Evolutionary conservation across 1,140 invertebrate genomes (phyloP).

Genomic region (Cephus cinctus): DNA sequence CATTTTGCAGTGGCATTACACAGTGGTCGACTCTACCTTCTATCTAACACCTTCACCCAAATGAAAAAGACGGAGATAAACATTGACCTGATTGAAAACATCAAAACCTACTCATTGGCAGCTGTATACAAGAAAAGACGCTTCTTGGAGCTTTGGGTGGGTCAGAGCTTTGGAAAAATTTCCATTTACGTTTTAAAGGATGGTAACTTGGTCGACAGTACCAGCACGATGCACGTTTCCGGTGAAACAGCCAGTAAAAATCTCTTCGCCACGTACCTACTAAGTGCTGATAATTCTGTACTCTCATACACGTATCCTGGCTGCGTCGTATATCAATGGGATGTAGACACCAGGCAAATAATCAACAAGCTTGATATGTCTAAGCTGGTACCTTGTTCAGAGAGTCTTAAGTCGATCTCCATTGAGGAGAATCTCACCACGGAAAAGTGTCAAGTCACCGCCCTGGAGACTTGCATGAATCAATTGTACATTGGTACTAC

Average conservation of each 20-base stretch:
- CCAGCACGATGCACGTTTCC: constrained; percentile 31
- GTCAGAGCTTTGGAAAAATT: constrained; percentile 72
- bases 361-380: constrained; percentile 86
- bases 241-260: constrained; percentile 36
- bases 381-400: constrained; percentile 87
- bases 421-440: constrained; percentile 84
- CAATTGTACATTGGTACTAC: constrained; percentile 86
- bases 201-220: constrained; percentile 39
- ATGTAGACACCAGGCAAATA: constrained; percentile 63
- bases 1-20: constrained; percentile 72
- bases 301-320: constrained; percentile 78
- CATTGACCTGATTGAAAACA: constrained; percentile 25
- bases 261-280: constrained; percentile 49
- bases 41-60: constrained; percentile 48
- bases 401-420: constrained; percentile 87
- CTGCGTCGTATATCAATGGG: constrained; percentile 85
- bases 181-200: constrained; percentile 66
- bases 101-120: constrained; percentile 50
- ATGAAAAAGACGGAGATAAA: constrained; percentile 46
- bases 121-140: constrained; percentile 41
- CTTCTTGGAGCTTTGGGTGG: constrained; percentile 65
- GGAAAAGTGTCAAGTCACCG: constrained; percentile 80
- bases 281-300: constrained; percentile 60
- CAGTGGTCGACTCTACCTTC: constrained; percentile 74
- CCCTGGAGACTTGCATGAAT: constrained; percentile 68